These are phyloP conservation scores for Mellivora capensis DNA, from an alignment of 2,113 vertebrate species.

Conservation along the genomic window DNA sequence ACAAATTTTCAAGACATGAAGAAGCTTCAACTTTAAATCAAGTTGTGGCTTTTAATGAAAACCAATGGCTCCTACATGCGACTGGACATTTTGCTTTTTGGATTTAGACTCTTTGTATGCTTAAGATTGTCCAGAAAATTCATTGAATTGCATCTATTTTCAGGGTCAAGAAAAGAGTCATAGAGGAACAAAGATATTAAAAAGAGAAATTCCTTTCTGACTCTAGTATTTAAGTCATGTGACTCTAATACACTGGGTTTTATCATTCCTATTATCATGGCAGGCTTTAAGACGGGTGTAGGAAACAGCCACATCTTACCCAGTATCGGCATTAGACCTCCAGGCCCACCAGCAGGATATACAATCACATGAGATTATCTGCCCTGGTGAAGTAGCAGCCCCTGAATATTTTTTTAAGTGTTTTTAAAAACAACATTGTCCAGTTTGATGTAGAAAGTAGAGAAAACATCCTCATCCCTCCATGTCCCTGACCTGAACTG, in stretches of 20 bases:
- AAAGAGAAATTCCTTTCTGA: background rate
- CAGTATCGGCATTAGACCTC: background rate
- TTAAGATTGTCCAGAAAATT: background rate
- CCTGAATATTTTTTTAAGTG: background rate
- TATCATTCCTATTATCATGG: background rate
- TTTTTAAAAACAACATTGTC: background rate
- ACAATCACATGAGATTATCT: background rate
- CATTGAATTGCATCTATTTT: background rate
- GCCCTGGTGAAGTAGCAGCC: background rate
- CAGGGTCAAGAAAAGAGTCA: background rate
- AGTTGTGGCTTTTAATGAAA: background rate
- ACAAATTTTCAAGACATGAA: background rate
- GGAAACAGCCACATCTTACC: background rate
- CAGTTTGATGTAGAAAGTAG: background rate
- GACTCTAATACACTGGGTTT: fast-evolving
- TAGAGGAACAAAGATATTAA: background rate
- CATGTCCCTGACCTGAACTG: background rate
- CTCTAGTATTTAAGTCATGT: background rate
- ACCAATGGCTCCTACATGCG: background rate
- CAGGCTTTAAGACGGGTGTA: background rate
- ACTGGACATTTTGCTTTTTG: background rate
- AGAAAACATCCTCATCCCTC: background rate
- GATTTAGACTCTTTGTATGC: background rate
- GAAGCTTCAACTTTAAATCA: background rate
- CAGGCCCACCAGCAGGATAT: background rate